Conservation (phyloP, 1,140 invertebrate species). For the Stenopsyche tienmushanensis region DNA sequence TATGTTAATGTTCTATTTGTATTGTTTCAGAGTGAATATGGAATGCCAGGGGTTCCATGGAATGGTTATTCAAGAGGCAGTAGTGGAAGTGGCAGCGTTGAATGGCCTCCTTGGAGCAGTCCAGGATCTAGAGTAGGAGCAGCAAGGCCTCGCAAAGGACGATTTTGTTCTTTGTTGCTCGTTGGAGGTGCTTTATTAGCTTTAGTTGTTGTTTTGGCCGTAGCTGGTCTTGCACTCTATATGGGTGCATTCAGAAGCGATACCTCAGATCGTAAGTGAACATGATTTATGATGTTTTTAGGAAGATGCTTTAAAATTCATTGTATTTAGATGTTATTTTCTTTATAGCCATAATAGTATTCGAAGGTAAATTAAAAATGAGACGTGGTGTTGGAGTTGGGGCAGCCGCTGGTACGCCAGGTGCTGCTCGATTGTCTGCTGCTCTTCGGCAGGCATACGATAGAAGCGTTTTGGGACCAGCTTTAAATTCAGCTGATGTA, state of each 20-base stretch:
- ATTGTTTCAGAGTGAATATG: conserved; percentile 23
- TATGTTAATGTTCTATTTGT: not conserved
- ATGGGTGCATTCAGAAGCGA: conserved; percentile 65
- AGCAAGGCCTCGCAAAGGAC: conserved; percentile 44
- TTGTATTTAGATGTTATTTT: conserved; percentile 4
- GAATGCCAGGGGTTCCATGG: conserved; percentile 14
- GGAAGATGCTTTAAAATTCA: not conserved
- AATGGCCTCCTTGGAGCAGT: conserved; percentile 39
- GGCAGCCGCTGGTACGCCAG: conserved; percentile 44
- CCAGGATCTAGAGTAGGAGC: conserved; percentile 42
- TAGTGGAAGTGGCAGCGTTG: conserved; percentile 33
- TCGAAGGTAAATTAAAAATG: conserved; percentile 68
- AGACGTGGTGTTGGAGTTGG: conserved; percentile 56
- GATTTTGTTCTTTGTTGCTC: conserved; percentile 62
- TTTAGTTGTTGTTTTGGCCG: conserved; percentile 68
- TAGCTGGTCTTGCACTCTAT: conserved; percentile 74
- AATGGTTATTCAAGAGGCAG: conserved; percentile 19
- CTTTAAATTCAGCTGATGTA: conserved; percentile 64
- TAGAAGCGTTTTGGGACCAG: conserved; percentile 60
- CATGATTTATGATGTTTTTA: conserved; percentile 12
- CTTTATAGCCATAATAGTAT: conserved; percentile 64
- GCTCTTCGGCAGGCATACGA: conserved; percentile 34
- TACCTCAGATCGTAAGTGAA: conserved; percentile 53
- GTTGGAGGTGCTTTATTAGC: conserved; percentile 68
- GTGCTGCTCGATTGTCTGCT: conserved; percentile 41